Conservation (phyloP, 2,797 vertebrate species). For the Iguana delicatissima region DNA sequence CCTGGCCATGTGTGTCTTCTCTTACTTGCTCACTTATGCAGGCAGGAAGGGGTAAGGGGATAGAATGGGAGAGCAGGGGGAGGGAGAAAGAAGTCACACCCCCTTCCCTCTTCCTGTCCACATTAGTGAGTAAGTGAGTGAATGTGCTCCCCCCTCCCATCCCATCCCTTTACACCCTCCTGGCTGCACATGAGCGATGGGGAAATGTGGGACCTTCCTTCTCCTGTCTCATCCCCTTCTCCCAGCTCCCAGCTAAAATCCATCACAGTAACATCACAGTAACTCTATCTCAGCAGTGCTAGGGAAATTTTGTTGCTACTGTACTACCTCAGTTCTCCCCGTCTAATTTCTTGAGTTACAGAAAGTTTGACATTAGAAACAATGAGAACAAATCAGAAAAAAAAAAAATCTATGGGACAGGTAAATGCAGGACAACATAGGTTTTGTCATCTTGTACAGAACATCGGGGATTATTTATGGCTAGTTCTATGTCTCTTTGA, state of each 20-base stretch:
- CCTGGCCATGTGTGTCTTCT: no score
- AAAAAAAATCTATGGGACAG: constrained; percentile 41
- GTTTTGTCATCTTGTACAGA: constrained; percentile 26
- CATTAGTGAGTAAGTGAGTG: no score
- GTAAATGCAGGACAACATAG: constrained; percentile 5
- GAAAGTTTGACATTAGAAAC: neutral
- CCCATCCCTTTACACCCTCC: no score
- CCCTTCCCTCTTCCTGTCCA: no score
- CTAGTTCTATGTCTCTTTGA: constrained; percentile 58
- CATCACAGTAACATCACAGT: neutral
- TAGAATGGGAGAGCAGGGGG: no score
- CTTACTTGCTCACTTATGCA: no score
- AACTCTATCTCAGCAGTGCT: neutral
- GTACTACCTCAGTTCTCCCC: neutral
- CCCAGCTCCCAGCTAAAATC: neutral
- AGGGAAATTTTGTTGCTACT: neutral
- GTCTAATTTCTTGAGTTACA: neutral
- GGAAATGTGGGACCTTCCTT: no score
- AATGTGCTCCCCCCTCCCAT: no score
- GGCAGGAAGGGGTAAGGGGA: no score
- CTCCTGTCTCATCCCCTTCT: no score
- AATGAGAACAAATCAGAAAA: neutral
- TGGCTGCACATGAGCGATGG: no score
- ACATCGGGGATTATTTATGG: constrained; percentile 28
- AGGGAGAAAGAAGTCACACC: no score